A percentile compares a stretch with the other conserved stretches of the same genome.
These are phyloP conservation scores for Podarcis siculus DNA, from an alignment of 2,797 vertebrate genomes.

Conservation along the genomic window DNA sequence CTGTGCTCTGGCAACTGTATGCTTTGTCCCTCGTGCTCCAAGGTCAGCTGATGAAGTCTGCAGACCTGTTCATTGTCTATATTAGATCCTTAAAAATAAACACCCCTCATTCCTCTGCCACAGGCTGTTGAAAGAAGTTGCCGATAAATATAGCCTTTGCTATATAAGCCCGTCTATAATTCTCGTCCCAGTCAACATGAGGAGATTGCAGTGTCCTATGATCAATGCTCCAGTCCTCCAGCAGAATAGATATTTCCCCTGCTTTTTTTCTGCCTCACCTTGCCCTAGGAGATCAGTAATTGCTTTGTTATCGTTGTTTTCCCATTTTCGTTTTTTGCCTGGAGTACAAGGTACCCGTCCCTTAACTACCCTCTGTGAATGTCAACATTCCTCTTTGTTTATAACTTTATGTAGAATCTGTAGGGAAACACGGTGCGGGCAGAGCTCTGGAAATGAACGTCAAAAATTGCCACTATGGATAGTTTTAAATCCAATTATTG, in stretches of 20 bases:
- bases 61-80: not conserved
- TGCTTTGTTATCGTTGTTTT: conserved; percentile 52
- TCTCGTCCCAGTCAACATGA: conserved; percentile 57
- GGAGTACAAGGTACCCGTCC: conserved; percentile 50
- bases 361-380: conserved; percentile 24
- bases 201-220: conserved; percentile 54
- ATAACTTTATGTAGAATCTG: not conserved
- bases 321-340: conserved; percentile 54
- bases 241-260: conserved; percentile 59
- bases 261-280: conserved; percentile 45
- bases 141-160: conserved; percentile 48
- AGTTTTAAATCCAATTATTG: not conserved
- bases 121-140: conserved; percentile 27
- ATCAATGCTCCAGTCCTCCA: conserved; percentile 46
- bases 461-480: not conserved
- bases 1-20: conserved; percentile 9
- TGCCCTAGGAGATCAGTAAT: conserved; percentile 59
- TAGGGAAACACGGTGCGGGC: not conserved
- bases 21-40: not conserved
- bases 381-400: conserved; percentile 36
- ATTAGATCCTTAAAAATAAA: not conserved
- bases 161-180: conserved; percentile 42
- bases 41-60: not conserved
- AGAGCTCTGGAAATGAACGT: not conserved
- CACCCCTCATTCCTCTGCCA: not conserved